These are phyloP conservation scores for Passer montanus DNA, from an alignment of 2,113 vertebrate genomes.

Conservation along the genomic window DNA sequence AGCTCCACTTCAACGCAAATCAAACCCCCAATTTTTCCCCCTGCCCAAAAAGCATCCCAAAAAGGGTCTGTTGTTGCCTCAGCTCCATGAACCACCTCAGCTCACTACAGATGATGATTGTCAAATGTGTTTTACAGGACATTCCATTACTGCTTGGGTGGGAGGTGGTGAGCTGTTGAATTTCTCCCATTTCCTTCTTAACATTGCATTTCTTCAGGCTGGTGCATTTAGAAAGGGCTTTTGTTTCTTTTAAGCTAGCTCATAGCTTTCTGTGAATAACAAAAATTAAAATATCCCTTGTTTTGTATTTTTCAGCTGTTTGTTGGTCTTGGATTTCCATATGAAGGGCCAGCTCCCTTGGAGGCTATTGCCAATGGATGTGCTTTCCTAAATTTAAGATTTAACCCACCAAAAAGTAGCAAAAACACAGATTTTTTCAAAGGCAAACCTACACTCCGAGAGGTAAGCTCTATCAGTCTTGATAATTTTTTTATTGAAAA, in stretches of 20 bases:
- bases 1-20: constrained; percentile 6
- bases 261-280: constrained; percentile 3
- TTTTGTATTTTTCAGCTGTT: constrained; percentile 84
- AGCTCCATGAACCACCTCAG: constrained; percentile 41
- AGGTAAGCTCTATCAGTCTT: constrained; percentile 77
- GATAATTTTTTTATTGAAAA: background rate
- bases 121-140: constrained; percentile 19
- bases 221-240: background rate
- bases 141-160: background rate
- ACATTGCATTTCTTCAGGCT: background rate
- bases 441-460: constrained; percentile 95
- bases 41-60: background rate
- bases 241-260: background rate
- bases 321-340: constrained; percentile 97
- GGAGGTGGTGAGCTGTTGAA: background rate
- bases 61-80: constrained; percentile 62
- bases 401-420: constrained; percentile 95
- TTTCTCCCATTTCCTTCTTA: background rate
- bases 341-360: constrained; percentile 94
- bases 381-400: constrained; percentile 94
- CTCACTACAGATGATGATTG: constrained; percentile 71
- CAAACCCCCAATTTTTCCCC: background rate
- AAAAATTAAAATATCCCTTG: background rate
- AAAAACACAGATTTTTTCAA: constrained; percentile 99
- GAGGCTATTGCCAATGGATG: constrained; percentile 98